phyloP scores from a whole-genome alignment of 2,113 vertebrate genomes.

The Corythornis madagascariensis region DNA sequence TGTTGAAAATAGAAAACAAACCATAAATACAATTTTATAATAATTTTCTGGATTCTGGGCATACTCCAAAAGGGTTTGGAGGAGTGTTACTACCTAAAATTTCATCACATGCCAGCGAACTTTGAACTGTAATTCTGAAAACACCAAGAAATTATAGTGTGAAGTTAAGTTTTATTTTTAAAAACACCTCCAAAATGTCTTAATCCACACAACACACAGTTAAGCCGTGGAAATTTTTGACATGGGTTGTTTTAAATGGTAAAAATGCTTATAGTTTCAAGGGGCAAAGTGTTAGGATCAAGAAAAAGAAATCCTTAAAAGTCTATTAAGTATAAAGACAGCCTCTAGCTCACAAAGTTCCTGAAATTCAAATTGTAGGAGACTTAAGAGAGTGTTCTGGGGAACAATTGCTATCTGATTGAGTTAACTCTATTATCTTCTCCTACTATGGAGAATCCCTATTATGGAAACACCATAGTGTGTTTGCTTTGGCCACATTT shows the following conservation, averaged over 20 bases:
- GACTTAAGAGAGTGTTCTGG: background rate
- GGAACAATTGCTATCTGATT: background rate
- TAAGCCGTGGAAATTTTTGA: background rate
- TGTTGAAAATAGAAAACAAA: background rate
- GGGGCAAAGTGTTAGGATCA: background rate
- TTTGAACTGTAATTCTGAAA: background rate
- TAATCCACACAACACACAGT: background rate
- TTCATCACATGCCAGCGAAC: background rate
- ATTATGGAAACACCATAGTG: background rate
- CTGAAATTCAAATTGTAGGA: background rate
- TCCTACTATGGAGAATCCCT: background rate
- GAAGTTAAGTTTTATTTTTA: background rate
- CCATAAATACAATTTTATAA: background rate
- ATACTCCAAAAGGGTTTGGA: background rate
- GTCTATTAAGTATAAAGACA: background rate
- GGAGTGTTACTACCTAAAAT: background rate
- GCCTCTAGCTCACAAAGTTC: background rate
- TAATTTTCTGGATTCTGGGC: background rate
- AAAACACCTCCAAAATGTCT: background rate
- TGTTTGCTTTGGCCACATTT: background rate
- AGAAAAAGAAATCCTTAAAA: background rate
- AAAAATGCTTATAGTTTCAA: background rate
- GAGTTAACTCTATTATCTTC: background rate
- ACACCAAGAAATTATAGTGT: background rate
- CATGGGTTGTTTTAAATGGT: background rate